Base-by-base conservation (phyloP, 2,797 vertebrate species). In the Acipenser ruthenus region DNA sequence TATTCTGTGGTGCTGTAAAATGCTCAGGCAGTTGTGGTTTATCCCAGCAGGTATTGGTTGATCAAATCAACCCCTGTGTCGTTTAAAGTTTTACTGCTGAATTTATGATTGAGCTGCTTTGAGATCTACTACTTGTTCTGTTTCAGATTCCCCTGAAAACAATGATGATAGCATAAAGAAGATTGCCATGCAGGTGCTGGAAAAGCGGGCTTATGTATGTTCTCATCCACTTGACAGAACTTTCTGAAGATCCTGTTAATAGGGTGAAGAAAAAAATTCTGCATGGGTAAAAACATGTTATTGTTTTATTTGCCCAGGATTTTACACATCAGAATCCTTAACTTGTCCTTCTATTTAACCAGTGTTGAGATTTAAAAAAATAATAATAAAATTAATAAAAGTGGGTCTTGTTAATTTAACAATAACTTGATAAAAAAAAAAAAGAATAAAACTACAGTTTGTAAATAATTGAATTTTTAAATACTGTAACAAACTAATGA, bases 181-280 rank as follows among this genome's bases (percentile, higher is more conserved):
- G 81, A 93, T 93, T 50, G 93, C 95, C 62, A 77, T 73, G 71
- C 84, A 88, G 47, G 79, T 98, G 4, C 78, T 97, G 49, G 90
- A 94, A 53, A 93, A 92, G 67, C 81, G 92, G 68, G 62, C 87
- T 0, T 96, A 95, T 62, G 69, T 88, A 65, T 98, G 94, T 75
- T 87, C 94, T 4, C 94, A 97, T 50, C 94, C 93, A 0, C 89
- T 96, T 0, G 93, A 95, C n/a, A 90, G 92, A 80, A 90, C 90
- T 0, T 92, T 74, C 79, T 98, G 73, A 93, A 18, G 1, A 1
- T 4, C 6, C 55, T 50, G 11, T 49, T 62, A 53, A 23, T 23
- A 53, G 52, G 53, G 55, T 47, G 8, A 55, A 10, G 48, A 12
- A 50, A 47, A 68, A 6, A 47, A 15, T 7, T 53, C 12, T 61